phyloP scores from a whole-genome alignment of 2,113 vertebrate species.

The Setophaga petechia region DNA sequence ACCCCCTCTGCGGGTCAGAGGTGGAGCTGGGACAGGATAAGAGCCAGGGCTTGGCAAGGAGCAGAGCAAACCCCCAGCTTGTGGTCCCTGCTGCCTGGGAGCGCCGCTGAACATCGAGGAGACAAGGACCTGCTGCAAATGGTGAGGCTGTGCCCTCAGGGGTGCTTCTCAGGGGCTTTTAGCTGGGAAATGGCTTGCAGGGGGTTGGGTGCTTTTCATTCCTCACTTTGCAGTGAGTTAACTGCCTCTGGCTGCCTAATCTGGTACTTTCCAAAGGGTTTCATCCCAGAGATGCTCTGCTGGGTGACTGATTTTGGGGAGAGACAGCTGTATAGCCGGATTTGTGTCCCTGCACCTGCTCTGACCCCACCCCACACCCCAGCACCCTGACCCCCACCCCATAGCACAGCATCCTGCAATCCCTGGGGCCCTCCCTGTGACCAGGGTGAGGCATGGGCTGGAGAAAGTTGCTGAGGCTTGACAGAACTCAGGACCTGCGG shows the following conservation, averaged over 20 bases:
- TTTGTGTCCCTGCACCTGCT: not conserved
- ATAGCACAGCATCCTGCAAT: not conserved
- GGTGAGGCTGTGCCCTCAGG: not conserved
- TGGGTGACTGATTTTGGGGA: not conserved
- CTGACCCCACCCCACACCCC: not conserved
- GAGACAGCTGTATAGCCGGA: not conserved
- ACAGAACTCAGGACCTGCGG: not conserved
- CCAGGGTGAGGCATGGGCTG: fast-evolving
- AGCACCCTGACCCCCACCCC: not conserved
- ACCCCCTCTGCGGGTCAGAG: not conserved
- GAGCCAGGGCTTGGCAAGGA: not conserved
- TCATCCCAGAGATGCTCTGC: fast-evolving
- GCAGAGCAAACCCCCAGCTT: not conserved
- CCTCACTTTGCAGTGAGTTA: not conserved
- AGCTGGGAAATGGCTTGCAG: not conserved
- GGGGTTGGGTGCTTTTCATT: not conserved
- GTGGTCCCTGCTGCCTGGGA: not conserved
- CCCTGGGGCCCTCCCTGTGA: not conserved
- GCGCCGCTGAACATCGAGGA: not conserved
- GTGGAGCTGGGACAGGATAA: slow-evolving; percentile 46
- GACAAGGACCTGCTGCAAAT: not conserved
- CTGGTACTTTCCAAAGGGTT: not conserved
- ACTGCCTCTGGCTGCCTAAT: fast-evolving
- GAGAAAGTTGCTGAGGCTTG: not conserved
- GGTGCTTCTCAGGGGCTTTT: not conserved